Conservation (phyloP, 2,888 invertebrate species). For the Lasioglossum leucozonium region DNA sequence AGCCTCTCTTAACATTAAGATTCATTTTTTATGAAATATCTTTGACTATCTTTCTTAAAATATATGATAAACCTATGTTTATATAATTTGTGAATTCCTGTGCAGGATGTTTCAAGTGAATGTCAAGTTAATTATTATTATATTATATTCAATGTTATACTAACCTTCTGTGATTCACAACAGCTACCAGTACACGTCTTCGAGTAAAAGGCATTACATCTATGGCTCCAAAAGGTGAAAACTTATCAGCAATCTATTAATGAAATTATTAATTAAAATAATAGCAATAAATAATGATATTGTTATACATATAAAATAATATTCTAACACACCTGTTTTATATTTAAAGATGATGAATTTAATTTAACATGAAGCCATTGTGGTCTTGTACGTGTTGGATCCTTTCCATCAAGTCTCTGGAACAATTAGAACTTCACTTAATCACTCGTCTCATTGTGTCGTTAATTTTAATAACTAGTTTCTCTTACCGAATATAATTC, state of each 20-base stretch:
- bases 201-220: slow-evolving; percentile 86
- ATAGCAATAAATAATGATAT: neutral
- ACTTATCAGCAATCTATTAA: slow-evolving; percentile 86
- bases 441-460: neutral
- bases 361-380: slow-evolving; percentile 85
- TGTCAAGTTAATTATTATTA: neutral
- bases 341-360: slow-evolving; percentile 47
- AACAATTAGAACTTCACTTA: slow-evolving; percentile 50
- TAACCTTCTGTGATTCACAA: slow-evolving; percentile 87
- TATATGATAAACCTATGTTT: neutral
- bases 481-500: slow-evolving; percentile 87
- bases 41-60: neutral
- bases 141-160: slow-evolving; percentile 58
- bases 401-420: slow-evolving; percentile 86
- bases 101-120: neutral
- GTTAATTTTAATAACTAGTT: neutral
- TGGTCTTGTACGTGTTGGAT: slow-evolving; percentile 85
- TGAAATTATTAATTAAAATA: slow-evolving; percentile 32
- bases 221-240: slow-evolving; percentile 87
- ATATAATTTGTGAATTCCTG: neutral
- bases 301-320: neutral
- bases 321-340: slow-evolving; percentile 37
- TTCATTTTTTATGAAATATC: too few relatives aligned
- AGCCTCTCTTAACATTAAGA: neutral
- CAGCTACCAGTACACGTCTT: slow-evolving; percentile 87